Base-by-base conservation (phyloP, 2,113 vertebrate species). In the Bubo bubo region DNA sequence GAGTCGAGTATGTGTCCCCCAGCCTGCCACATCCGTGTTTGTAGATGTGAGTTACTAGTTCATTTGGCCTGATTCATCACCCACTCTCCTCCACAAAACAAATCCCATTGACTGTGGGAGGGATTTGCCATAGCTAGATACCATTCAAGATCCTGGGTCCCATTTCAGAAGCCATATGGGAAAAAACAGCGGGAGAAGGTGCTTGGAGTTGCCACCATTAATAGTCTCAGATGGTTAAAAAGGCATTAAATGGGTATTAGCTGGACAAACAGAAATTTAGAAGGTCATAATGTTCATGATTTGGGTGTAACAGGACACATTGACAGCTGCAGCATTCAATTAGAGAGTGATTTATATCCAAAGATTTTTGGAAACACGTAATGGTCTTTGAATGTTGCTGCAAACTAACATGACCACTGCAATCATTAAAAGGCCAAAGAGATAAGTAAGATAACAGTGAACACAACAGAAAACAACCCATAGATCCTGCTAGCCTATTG, bases 21-120 rank as follows among this genome's bases (percentile, higher is more conserved):
- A 66, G 0, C 27, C 32, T 73, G 37, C 9, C 37, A 37, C 10
- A 60, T 72, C 17, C 0, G 0, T n/a, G 39, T 49, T 71, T 53
- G 27, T 73, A 63, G 81, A 49, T 16, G 9, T 0, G 4, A 47
- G 10, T 13, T 28, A 52, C 20, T 22, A 10, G 23, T 43, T 84
- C n/a, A 56, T 47, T 47, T 55, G 47, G 41, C 21, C 41, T 37
- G 21, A 39, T 34, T 32, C 55, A 80, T 24, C 53, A 24, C 34
- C 10, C 22, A 4, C 12, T 23, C 24, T 68, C 37, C n/a, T 50
- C 23, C 28, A 58, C 10, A 88, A 52, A 81, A 8, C 9, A 66
- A 27, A 6, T 72, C n/a, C 34, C 21, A 26, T 11, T 14, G 34
- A 7, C 64, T 35, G 12, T 3, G 21, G n/a, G 34, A 52, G 30